Percentiles rank a stretch among this genome's conserved stretches.
phyloP scores from a whole-genome alignment of 2,888 invertebrate species.

The Apodemia hepburni region DNA sequence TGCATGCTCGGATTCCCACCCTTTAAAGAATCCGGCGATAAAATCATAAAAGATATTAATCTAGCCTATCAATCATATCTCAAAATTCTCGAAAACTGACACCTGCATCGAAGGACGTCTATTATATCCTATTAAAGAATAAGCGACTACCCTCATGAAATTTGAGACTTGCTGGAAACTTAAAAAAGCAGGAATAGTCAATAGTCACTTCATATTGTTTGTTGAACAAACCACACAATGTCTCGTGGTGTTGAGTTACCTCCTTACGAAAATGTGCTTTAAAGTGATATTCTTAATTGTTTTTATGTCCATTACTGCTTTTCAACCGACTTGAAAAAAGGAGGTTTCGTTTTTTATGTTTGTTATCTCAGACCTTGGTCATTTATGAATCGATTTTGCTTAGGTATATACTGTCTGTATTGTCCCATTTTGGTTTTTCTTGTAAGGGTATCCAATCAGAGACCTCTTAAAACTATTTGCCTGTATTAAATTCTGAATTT shows the following conservation, averaged over 20 bases:
- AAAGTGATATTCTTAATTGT: slow-evolving; percentile 7
- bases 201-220: slow-evolving; percentile 78
- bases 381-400: no score
- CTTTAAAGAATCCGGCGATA: background rate
- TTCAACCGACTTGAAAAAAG: background rate
- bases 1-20: background rate
- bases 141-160: slow-evolving; percentile 50
- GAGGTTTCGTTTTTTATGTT: no score
- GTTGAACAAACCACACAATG: slow-evolving; percentile 69
- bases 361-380: no score
- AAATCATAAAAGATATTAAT: background rate
- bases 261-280: slow-evolving; percentile 34
- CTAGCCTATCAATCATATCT: slow-evolving; percentile 2
- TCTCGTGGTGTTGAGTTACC: slow-evolving; percentile 67
- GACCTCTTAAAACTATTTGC: no score
- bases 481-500: no score
- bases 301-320: slow-evolving; percentile 37
- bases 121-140: slow-evolving; percentile 15
- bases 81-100: slow-evolving; percentile 3
- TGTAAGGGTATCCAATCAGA: no score
- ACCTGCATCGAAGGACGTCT: slow-evolving; percentile 3
- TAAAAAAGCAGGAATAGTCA: slow-evolving; percentile 75
- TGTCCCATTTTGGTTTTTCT: no score
- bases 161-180: slow-evolving; percentile 63
- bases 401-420: no score